Conservation (phyloP, 2,888 invertebrate species). For the Rhorus exstirpatorius region DNA sequence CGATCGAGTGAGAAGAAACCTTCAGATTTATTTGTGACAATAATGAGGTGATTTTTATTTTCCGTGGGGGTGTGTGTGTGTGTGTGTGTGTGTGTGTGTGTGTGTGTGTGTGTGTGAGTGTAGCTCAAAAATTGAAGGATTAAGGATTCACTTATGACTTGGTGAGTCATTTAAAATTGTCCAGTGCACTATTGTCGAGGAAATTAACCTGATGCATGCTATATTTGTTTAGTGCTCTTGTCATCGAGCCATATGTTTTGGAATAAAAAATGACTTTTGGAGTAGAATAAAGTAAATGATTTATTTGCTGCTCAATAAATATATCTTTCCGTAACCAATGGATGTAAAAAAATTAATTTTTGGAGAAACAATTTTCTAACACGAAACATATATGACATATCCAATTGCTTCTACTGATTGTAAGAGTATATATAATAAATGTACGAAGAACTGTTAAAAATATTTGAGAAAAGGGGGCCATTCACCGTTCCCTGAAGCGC, state of each 20-base stretch:
- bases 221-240: neutral
- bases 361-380: neutral
- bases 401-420: neutral
- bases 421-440: neutral
- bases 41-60: slow-evolving; percentile 69
- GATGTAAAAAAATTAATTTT: slow-evolving; percentile 1
- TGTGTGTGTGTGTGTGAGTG: slow-evolving; percentile 40
- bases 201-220: neutral
- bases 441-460: neutral
- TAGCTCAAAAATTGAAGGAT: slow-evolving; percentile 59
- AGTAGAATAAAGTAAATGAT: neutral
- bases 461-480: slow-evolving; percentile 16
- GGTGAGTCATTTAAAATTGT: slow-evolving; percentile 54
- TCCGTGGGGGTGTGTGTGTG: neutral
- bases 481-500: slow-evolving; percentile 59
- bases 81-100: slow-evolving; percentile 20
- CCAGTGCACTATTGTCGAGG: neutral
- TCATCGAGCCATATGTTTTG: neutral
- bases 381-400: neutral
- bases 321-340: neutral
- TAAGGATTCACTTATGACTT: slow-evolving; percentile 72
- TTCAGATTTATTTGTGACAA: slow-evolving; percentile 49
- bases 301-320: neutral
- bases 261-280: neutral
- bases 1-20: slow-evolving; percentile 14